These are phyloP conservation scores for Spilarctia lutea DNA, from an alignment of 2,888 invertebrate species.

Conservation along the genomic window DNA sequence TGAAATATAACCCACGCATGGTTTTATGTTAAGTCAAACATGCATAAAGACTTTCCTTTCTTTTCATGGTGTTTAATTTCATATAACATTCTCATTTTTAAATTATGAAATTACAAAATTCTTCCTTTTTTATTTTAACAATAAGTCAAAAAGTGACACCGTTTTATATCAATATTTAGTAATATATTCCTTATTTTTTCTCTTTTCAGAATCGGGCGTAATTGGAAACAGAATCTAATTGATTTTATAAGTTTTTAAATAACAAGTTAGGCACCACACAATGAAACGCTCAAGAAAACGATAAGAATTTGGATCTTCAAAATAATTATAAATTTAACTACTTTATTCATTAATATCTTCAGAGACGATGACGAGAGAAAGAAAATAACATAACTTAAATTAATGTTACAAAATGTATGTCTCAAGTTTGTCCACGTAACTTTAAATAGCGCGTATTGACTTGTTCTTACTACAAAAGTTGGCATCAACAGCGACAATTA, in stretches of 20 bases:
- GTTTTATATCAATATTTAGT: background rate
- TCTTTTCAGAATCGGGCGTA: background rate
- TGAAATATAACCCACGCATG: background rate
- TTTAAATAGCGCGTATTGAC: background rate
- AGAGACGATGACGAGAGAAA: background rate
- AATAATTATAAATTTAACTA: background rate
- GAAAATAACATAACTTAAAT: background rate
- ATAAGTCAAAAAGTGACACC: background rate
- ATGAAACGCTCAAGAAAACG: background rate
- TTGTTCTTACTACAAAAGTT: slow-evolving; percentile 6
- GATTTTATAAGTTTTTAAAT: background rate
- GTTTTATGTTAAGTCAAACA: background rate
- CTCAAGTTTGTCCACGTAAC: background rate
- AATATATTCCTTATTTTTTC: background rate
- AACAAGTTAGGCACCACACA: background rate
- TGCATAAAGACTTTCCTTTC: background rate
- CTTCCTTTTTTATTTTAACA: background rate
- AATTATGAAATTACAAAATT: background rate
- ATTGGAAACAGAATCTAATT: background rate
- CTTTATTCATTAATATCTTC: background rate
- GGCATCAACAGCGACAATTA: slow-evolving; percentile 37
- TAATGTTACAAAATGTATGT: background rate
- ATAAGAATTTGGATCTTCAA: background rate
- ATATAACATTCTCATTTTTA: background rate
- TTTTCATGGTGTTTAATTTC: background rate